Evolutionary conservation across 2,797 vertebrate genomes (phyloP).

Genomic region (Tenualosa thibaudeaui): DNA sequence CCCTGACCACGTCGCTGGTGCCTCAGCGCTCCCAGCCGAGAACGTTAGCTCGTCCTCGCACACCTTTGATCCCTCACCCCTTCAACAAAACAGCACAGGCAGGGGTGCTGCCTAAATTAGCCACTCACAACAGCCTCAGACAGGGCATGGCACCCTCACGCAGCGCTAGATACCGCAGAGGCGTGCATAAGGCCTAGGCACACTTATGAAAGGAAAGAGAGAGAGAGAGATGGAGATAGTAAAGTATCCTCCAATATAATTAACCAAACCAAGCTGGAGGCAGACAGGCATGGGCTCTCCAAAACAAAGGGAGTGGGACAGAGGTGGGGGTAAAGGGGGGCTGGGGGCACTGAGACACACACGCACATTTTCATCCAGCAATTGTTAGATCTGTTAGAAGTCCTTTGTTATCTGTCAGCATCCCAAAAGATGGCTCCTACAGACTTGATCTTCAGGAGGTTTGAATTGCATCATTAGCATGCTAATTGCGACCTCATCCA

Average conservation of each 20-base stretch:
- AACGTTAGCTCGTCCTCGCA: conserved; percentile 49
- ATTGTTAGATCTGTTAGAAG: conserved; percentile 64
- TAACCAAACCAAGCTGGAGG: conserved; percentile 65
- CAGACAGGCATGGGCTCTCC: conserved; percentile 57
- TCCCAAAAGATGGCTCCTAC: conserved; percentile 64
- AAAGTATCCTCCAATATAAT: conserved; percentile 60
- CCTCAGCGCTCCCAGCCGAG: conserved; percentile 48
- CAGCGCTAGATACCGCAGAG: conserved; percentile 49
- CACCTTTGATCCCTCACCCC: conserved; percentile 71
- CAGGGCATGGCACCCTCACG: conserved; percentile 60
- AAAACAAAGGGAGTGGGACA: conserved; percentile 46
- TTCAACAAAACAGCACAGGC: conserved; percentile 67
- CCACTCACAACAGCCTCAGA: conserved; percentile 58
- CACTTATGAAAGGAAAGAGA: conserved; percentile 33
- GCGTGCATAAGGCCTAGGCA: conserved; percentile 60
- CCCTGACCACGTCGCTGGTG: conserved; percentile 56
- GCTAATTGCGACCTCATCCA: conserved; percentile 67
- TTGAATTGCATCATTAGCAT: conserved; percentile 67
- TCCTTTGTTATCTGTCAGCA: conserved; percentile 72
- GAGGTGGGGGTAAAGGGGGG: not conserved
- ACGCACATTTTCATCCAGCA: conserved; percentile 59
- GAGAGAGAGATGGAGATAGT: conserved; percentile 47
- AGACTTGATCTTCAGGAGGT: conserved; percentile 66
- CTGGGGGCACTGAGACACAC: conserved; percentile 38
- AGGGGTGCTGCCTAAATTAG: conserved; percentile 61